These are phyloP conservation scores for Carposina sasakii DNA, from an alignment of 1,140 invertebrate species.

Conservation along the genomic window DNA sequence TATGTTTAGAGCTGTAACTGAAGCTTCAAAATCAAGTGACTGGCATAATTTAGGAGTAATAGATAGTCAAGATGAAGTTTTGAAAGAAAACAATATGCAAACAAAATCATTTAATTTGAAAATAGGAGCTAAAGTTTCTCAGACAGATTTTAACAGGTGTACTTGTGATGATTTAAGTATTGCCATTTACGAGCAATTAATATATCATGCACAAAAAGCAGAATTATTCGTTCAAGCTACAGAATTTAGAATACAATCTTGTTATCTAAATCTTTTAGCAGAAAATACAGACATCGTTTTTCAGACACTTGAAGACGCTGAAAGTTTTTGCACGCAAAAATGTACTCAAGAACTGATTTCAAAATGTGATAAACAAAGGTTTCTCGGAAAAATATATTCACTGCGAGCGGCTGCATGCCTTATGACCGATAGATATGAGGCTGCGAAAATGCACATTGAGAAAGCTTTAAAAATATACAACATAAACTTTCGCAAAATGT, in stretches of 20 bases:
- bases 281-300: conserved; percentile 45
- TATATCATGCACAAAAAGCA: conserved; percentile 50
- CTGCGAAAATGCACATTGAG: conserved; percentile 47
- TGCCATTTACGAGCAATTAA: conserved; percentile 48
- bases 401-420: conserved; percentile 48
- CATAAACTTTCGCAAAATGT: conserved; percentile 45
- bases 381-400: conserved; percentile 55
- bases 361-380: conserved; percentile 41
- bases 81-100: conserved; percentile 21
- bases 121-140: conserved; percentile 49
- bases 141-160: conserved; percentile 48
- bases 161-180: conserved; percentile 55
- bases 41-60: conserved; percentile 46
- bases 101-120: conserved; percentile 35
- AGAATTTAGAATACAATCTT: conserved; percentile 53
- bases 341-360: conserved; percentile 21
- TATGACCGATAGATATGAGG: conserved; percentile 32
- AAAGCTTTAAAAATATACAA: conserved; percentile 40
- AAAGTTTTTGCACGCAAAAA: conserved; percentile 39
- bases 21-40: conserved; percentile 35
- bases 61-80: conserved; percentile 43
- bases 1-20: conserved; percentile 36
- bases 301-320: conserved; percentile 53
- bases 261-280: conserved; percentile 46
- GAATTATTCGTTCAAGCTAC: conserved; percentile 57